Base-by-base conservation (phyloP, 2,888 invertebrate genomes). In the Hyalella azteca region DNA sequence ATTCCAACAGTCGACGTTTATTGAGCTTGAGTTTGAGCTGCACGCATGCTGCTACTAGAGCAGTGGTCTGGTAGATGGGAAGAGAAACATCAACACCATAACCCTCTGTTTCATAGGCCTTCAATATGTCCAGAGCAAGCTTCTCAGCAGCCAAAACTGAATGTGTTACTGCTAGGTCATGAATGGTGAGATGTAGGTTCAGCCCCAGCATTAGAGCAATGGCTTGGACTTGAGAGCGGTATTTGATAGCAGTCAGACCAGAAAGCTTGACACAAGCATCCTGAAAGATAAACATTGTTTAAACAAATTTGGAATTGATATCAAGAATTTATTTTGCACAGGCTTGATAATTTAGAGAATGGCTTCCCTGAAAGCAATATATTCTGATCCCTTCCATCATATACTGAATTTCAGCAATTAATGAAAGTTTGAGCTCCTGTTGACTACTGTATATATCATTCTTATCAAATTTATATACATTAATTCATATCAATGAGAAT, bases 21-120 rank as follows among this genome's bases (percentile, higher is more conserved):
- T 73, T 45, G 15, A 73, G n/a, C 22, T 73, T 73, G 3, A 73
- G 32, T 41, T 73, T 73, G 22, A 36, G 41, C 5, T 73, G 73
- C 3, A 5, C 4, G 3, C 22, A 29, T n/a, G 73, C 73, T 13
- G 73, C 73, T 1, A 45, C 19, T 1, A 73, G 73, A 3, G 73
- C 73, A 26, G 73, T 45, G 22, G 41, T 45, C 45, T 73, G 73
- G n/a, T 45, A 73, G 22, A 73, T n/a, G 19, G 73, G 73, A n/a
- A 41, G 22, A 11, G 41, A 22, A 3, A 36, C 41, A n/a, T 73
- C 73, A n/a, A 73, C 73, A 39, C 39, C 41, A 19, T 36, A 60
- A 15, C 60, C 36, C 29, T 60, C 60, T n/a, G 19, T 32, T 36
- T 60, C 7, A 36, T 60, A 60, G 15, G 9, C 29, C 60, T 60